These are phyloP conservation scores for Paradoxurus hermaphroditus DNA, from an alignment of 2,113 vertebrate genomes.

Conservation along the genomic window DNA sequence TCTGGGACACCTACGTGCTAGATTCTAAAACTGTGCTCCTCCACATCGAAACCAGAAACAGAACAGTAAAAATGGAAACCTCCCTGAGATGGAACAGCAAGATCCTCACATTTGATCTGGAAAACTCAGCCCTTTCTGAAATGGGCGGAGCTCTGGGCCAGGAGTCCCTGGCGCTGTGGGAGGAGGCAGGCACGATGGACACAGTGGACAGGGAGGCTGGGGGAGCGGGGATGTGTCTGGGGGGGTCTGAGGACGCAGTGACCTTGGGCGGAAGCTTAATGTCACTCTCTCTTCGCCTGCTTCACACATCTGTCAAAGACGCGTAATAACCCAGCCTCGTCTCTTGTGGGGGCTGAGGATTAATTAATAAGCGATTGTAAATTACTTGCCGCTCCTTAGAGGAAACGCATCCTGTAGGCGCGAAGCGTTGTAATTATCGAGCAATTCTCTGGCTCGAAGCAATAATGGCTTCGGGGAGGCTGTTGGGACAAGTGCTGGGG, in stretches of 20 bases:
- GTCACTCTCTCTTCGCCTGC: constrained; percentile 1
- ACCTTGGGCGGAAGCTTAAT: constrained; percentile 53
- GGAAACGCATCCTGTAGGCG: background rate
- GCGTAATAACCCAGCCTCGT: background rate
- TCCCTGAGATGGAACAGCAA: background rate
- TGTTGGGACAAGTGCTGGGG: background rate
- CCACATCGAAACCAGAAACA: background rate
- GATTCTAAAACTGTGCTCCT: background rate
- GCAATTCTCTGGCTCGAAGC: background rate
- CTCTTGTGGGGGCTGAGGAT: constrained; percentile 52
- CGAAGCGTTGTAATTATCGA: constrained; percentile 38
- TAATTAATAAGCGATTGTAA: constrained; percentile 69
- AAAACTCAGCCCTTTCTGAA: background rate
- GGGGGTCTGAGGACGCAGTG: background rate
- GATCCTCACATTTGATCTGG: background rate
- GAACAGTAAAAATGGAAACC: background rate
- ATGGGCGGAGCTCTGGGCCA: background rate
- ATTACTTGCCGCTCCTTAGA: constrained; percentile 56
- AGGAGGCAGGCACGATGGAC: background rate
- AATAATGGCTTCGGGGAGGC: constrained; percentile 47
- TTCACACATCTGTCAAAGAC: constrained; percentile 51
- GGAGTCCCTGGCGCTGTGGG: background rate
- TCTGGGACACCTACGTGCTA: background rate
- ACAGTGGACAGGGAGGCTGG: accelerated
- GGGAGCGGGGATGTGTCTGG: background rate